These are phyloP conservation scores for Poliocrania exsul DNA, from an alignment of 2,797 vertebrate genomes.

Conservation along the genomic window DNA sequence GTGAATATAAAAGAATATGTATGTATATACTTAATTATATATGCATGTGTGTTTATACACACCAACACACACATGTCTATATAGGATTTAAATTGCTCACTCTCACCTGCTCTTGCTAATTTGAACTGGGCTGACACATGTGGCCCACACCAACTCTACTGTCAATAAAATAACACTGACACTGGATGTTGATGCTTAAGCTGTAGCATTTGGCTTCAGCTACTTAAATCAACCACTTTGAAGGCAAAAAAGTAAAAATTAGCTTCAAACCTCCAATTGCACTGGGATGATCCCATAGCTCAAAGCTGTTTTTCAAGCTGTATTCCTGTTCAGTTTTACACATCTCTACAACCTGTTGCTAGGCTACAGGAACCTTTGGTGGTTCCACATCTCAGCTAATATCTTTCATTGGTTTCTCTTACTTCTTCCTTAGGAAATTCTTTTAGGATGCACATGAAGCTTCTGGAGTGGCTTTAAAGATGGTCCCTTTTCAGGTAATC, in stretches of 20 bases:
- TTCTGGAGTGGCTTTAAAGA: constrained; percentile 38
- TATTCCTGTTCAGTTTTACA: not conserved
- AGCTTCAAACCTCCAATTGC: not conserved
- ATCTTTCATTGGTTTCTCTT: not conserved
- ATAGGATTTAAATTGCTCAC: not conserved
- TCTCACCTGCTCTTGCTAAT: not conserved
- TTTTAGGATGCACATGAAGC: constrained; percentile 41
- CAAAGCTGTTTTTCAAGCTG: constrained; percentile 25
- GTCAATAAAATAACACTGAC: not conserved
- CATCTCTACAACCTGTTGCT: constrained; percentile 51
- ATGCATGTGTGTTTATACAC: not conserved
- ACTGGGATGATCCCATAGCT: constrained; percentile 9
- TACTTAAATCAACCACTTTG: not conserved
- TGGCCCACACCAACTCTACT: not conserved
- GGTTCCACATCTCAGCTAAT: not conserved
- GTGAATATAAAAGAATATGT: not conserved
- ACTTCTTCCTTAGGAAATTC: constrained; percentile 21
- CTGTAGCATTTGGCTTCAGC: not conserved
- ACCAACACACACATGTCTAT: not conserved
- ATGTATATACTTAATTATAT: not conserved
- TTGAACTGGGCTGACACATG: not conserved
- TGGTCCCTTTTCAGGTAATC: not conserved
- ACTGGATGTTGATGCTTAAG: not conserved
- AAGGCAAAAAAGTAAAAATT: not conserved
- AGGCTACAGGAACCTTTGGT: constrained; percentile 39